A percentile compares a stretch with the other conserved stretches of the same genome.
phyloP scores from a whole-genome alignment of 2,888 invertebrate species.

The Drosophila atripex region DNA sequence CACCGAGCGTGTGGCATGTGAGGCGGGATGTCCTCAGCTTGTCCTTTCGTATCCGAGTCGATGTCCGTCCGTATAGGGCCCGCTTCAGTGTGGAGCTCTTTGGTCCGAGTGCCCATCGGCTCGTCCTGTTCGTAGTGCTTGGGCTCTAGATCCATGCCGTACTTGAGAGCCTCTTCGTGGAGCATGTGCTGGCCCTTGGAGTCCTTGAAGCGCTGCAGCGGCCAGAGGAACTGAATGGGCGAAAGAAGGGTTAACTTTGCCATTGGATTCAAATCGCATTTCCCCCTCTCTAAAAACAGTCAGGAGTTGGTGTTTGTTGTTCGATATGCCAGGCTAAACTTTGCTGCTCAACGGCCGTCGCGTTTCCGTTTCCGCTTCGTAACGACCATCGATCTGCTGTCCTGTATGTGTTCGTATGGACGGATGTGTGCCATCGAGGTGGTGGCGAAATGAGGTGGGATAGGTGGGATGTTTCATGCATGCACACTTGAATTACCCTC shows the following conservation, averaged over 20 bases:
- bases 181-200: conserved; percentile 89
- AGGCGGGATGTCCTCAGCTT: conserved; percentile 50
- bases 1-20: conserved; percentile 79
- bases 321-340: conserved; percentile 54
- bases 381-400: conserved; percentile 34
- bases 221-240: conserved; percentile 89
- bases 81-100: conserved; percentile 59
- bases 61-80: conserved; percentile 36
- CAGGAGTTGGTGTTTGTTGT: conserved; percentile 29
- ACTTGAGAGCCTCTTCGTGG: conserved; percentile 84
- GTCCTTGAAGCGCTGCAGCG: conserved; percentile 90
- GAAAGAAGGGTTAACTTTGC: conserved; percentile 34
- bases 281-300: conserved; percentile 6
- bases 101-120: conserved; percentile 60
- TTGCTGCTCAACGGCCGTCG: conserved; percentile 43
- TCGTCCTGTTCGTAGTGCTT: conserved; percentile 81
- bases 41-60: not conserved
- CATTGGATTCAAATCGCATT: conserved; percentile 9
- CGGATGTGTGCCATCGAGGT: not conserved
- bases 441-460: conserved; percentile 4
- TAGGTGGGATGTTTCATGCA: conserved; percentile 54
- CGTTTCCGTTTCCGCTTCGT: conserved; percentile 66
- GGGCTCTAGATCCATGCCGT: conserved; percentile 83
- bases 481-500: conserved; percentile 72
- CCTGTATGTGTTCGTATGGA: not conserved